Conservation (phyloP, 2,113 vertebrate species). For the Bos indicus region DNA sequence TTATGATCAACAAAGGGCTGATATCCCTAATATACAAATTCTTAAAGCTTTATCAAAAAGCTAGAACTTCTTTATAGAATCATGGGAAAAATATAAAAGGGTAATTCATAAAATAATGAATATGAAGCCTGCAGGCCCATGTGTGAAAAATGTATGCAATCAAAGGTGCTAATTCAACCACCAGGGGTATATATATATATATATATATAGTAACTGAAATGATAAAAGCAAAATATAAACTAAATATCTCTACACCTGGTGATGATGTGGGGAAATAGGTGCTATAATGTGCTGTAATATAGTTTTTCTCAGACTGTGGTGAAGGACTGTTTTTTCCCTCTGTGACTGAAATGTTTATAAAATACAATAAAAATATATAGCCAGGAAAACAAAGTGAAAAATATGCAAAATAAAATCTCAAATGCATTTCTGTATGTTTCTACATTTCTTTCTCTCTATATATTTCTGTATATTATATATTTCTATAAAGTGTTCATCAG, state of each 20-base stretch:
- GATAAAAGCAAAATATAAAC: background rate
- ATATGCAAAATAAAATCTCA: background rate
- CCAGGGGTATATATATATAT: no score
- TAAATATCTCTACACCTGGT: background rate
- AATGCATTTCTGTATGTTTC: background rate
- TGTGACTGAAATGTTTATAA: background rate
- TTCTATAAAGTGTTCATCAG: background rate
- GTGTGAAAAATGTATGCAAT: background rate
- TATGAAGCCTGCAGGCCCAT: background rate
- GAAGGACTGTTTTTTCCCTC: background rate
- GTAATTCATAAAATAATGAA: background rate
- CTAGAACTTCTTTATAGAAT: background rate
- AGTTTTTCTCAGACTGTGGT: background rate
- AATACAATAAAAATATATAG: background rate
- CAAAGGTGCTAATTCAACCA: background rate
- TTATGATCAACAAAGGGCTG: background rate
- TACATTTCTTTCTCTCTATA: background rate
- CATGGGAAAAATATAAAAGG: background rate
- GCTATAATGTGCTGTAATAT: background rate
- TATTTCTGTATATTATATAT: background rate
- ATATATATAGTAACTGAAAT: background rate
- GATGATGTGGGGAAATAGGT: background rate
- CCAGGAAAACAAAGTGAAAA: conserved; percentile 6
- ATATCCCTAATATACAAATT: background rate
- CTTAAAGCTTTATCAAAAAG: background rate